A percentile compares a stretch with the other conserved stretches of the same genome.
Conservation (phyloP, 2,888 invertebrate species). For the Philonicus albiceps region DNA sequence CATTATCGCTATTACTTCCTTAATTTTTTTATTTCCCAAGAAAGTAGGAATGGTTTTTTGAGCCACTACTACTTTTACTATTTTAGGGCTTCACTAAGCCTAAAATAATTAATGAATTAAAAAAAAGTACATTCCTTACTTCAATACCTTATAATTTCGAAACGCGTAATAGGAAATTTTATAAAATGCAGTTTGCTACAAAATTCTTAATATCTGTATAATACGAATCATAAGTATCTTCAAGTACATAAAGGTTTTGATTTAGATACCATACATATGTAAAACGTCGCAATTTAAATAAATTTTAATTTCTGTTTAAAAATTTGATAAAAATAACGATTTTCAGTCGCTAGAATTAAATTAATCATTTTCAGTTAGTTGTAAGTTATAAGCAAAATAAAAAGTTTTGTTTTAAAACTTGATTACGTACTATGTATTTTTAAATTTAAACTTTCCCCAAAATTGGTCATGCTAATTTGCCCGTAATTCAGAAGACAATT, state of each 20-base stretch:
- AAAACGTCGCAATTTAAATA: too few species aligned
- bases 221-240: too few species aligned
- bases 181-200: too few species aligned
- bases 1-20: neutral
- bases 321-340: too few species aligned
- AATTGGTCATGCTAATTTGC: constrained; percentile 14
- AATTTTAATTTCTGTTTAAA: too few species aligned
- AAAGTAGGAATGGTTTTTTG: neutral
- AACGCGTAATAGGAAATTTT: too few species aligned
- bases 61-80: neutral
- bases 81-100: neutral
- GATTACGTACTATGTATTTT: neutral
- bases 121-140: neutral
- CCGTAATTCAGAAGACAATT: neutral
- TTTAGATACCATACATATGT: too few species aligned
- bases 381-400: neutral
- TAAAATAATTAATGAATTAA: neutral
- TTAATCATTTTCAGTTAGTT: neutral
- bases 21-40: constrained; percentile 15
- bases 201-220: too few species aligned
- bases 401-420: neutral
- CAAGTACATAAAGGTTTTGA: too few species aligned
- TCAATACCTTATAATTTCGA: neutral
- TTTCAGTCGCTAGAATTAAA: too few species aligned
- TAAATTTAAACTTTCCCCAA: constrained; percentile 13